A percentile compares a stretch with the other conserved stretches of the same genome.
Conservation (phyloP, 1,140 invertebrate genomes). For the Lamellibrachia luymesi region DNA sequence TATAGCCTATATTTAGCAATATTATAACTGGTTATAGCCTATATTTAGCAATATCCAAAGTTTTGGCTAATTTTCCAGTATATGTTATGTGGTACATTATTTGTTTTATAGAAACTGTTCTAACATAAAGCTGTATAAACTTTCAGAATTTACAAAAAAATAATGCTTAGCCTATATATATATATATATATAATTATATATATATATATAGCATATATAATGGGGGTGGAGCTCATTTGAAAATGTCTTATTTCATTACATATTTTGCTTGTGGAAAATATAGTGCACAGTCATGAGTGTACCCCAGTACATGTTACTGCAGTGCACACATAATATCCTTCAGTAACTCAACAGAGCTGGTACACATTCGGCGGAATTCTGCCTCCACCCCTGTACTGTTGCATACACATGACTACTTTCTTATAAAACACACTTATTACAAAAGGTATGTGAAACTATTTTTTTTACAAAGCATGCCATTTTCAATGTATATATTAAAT, state of each 20-base stretch:
- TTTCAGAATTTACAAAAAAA: neutral
- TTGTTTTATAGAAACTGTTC: neutral
- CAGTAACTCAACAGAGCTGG: no score
- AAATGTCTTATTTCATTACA: neutral
- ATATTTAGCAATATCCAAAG: neutral
- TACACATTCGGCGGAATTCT: no score
- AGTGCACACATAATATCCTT: no score
- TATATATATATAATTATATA: no score
- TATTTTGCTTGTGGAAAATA: no score
- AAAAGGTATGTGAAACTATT: neutral
- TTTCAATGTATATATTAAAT: constrained; percentile 2
- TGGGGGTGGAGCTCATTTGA: neutral
- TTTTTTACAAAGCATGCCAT: neutral
- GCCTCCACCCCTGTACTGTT: no score
- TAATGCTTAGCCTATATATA: no score
- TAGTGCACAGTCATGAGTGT: no score
- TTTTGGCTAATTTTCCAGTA: neutral
- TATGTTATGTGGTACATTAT: neutral
- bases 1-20: no score
- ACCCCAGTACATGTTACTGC: no score
- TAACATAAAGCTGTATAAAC: neutral
- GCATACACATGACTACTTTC: neutral
- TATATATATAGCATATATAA: neutral
- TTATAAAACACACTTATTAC: neutral
- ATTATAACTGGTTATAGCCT: no score